These are phyloP conservation scores for Alosa alosa DNA, from an alignment of 2,113 vertebrate species.

Conservation along the genomic window DNA sequence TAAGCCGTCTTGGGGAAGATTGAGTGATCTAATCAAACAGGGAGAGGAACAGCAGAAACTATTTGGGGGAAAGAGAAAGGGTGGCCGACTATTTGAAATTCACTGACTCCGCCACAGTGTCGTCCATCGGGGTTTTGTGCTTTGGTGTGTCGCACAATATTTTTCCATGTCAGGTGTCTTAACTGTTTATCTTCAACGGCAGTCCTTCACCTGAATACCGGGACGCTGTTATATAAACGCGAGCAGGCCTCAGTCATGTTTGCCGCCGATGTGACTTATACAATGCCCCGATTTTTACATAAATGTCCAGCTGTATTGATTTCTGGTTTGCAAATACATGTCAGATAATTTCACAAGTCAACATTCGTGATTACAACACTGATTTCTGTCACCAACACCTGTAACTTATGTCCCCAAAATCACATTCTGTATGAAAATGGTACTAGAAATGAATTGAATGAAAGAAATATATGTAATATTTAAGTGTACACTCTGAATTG, in stretches of 20 bases:
- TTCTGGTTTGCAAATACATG: background rate
- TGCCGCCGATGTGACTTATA: background rate
- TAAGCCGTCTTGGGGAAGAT: background rate
- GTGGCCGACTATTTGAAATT: background rate
- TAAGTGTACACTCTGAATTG: too few relatives aligned
- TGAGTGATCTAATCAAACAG: background rate
- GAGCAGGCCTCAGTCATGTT: background rate
- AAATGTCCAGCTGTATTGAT: slow-evolving; percentile 8
- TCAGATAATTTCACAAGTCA: background rate
- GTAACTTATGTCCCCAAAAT: background rate
- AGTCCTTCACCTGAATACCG: background rate
- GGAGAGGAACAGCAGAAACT: background rate
- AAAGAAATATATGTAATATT: background rate
- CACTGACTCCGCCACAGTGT: background rate
- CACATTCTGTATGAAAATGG: background rate
- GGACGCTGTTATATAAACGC: background rate
- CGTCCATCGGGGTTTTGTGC: background rate
- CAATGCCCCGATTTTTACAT: background rate
- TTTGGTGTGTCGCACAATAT: background rate
- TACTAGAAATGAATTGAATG: background rate
- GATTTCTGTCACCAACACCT: background rate
- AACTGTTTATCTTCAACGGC: background rate
- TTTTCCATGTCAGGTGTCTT: background rate
- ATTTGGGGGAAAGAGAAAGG: background rate
- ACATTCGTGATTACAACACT: too few relatives aligned